phyloP scores from a whole-genome alignment of 2,797 vertebrate genomes.

The Chaenodraco wilsoni region DNA sequence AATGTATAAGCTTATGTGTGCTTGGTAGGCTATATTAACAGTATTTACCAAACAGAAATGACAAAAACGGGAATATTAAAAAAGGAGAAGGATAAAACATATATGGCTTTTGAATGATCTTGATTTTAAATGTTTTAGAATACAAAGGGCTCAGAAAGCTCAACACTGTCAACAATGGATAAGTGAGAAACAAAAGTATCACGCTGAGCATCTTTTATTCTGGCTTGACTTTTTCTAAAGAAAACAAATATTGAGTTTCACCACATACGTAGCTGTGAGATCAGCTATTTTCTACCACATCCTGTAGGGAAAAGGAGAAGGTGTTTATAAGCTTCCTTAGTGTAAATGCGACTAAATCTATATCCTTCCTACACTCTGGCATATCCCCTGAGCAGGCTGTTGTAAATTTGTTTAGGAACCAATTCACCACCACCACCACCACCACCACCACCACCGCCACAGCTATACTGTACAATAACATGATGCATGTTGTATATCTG shows the following conservation, averaged over 20 bases:
- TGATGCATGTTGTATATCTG: background rate
- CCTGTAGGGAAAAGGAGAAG: slow-evolving; percentile 54
- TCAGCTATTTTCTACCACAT: slow-evolving; percentile 53
- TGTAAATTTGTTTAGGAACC: slow-evolving; percentile 27
- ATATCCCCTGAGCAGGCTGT: slow-evolving; percentile 27
- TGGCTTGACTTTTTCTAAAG: background rate
- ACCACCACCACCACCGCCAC: background rate
- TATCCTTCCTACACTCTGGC: slow-evolving; percentile 59
- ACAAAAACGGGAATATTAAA: background rate
- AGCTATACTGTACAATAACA: background rate
- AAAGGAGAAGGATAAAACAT: background rate
- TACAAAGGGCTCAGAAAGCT: background rate
- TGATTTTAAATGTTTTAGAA: background rate
- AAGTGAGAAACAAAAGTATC: background rate
- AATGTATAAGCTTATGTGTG: background rate
- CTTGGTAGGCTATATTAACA: background rate
- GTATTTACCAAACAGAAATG: background rate
- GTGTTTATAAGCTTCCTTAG: slow-evolving; percentile 62
- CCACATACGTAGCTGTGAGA: background rate
- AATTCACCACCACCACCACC: background rate
- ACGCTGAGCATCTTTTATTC: background rate
- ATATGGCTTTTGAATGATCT: background rate
- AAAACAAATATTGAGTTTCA: background rate
- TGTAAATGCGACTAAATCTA: slow-evolving; percentile 70
- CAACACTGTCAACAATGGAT: background rate